Base-by-base conservation (phyloP, 1,140 invertebrate genomes). In the Orussus abietinus region DNA sequence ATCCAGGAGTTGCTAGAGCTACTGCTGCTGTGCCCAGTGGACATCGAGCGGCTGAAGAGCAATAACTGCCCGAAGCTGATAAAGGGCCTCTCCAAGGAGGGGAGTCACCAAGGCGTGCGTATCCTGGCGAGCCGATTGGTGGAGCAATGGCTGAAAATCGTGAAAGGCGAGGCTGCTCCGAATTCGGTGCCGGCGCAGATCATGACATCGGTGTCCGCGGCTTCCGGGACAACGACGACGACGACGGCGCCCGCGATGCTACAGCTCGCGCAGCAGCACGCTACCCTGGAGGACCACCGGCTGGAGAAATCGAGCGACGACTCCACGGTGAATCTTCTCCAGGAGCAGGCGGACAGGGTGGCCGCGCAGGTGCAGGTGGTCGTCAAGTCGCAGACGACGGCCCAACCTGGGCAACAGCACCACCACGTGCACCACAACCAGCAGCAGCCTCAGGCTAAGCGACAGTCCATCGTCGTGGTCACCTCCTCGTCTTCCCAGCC, bases 21-120 rank as follows among this genome's bases (percentile, higher is more conserved):
- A 3, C 76, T 95, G 12, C 70, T 90, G 17, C 69, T 86, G 3
- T 88, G 91, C 42, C 93, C 93, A 11, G 88, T 96, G 22, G 89
- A 90, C 62, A 84, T 95, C 15, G 85, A 90, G 53, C 74, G 91
- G 28, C 74, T 97, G 12, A 94, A 93, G 67, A 83, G 88, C 47
- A 96, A 96, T 64, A 88, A 86, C 51, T 86, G 89, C 51, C 91
- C 92, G 2, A 93, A 93, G 72, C 73, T 93, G 22, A 86, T 96
- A 13, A 96, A 96, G 72, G 83, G 84, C 14, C 71, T 96, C 3
- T 88, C 89, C 9, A 92, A 90, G 57, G 83, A 88, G 56, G 83
- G 81, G 33, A 82, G 82, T 55, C 79, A 88, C 62, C 80, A 83
- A 74, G 83, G 75, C 57, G 84, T 88, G 17, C 77, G 81, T 55